A percentile compares a stretch with the other conserved stretches of the same genome.
These are phyloP conservation scores for Erinaceus europaeus DNA, from an alignment of 2,113 vertebrate species.

Conservation along the genomic window DNA sequence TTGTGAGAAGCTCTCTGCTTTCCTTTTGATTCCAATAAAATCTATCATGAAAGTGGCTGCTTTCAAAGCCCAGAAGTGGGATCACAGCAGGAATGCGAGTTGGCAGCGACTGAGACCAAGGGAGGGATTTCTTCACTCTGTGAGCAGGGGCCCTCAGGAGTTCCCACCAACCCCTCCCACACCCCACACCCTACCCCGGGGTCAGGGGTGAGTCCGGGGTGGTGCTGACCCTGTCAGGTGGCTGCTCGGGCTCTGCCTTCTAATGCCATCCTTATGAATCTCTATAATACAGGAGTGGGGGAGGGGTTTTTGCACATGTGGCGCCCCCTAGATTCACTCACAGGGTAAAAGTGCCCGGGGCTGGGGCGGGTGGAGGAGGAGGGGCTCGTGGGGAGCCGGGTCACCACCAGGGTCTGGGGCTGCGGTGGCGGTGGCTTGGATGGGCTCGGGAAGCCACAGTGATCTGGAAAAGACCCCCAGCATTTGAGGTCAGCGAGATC, in stretches of 20 bases:
- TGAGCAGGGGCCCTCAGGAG: not conserved
- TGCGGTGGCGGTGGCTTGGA: not conserved
- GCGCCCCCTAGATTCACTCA: not conserved
- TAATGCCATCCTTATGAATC: too few relatives aligned
- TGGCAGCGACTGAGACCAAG: not conserved
- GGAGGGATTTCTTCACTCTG: not conserved
- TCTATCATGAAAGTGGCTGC: not conserved
- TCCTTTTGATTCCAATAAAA: not conserved
- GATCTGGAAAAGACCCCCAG: constrained; percentile 50
- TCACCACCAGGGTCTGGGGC: not conserved
- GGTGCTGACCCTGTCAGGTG: too few relatives aligned
- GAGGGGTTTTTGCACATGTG: not conserved
- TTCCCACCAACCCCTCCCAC: too few relatives aligned
- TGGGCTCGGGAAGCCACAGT: not conserved
- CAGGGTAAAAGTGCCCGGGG: not conserved
- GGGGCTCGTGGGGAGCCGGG: not conserved
- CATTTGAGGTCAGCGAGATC: not conserved
- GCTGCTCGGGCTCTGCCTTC: too few relatives aligned
- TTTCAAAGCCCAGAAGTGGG: not conserved
- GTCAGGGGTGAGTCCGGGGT: too few relatives aligned
- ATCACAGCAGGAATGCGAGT: not conserved
- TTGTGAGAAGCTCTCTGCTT: not conserved
- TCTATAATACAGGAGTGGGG: not conserved
- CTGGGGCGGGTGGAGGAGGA: not conserved
- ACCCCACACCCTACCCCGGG: rapidly evolving